Base-by-base conservation (phyloP, 2,113 vertebrate genomes). In the Zosterops lateralis region DNA sequence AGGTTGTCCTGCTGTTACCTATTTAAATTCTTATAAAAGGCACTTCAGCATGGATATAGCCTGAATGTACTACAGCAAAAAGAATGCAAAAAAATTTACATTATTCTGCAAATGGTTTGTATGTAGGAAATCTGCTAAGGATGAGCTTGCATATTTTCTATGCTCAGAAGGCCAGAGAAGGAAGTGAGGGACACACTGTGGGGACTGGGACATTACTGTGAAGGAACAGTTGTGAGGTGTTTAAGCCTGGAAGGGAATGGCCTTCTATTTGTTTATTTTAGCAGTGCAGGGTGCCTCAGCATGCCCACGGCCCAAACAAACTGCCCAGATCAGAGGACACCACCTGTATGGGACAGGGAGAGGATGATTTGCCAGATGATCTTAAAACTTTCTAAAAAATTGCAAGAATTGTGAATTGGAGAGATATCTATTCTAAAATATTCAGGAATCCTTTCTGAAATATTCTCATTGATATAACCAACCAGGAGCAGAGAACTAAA, bases 291-390 rank as follows among this genome's bases (percentile, higher is more conserved):
- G 32, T 6, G 2, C 21, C 56, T 36, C 38, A 36, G 28, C 13
- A 16, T 3, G 14, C 29, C 78, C 29, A 70, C 61, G 81, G 17
- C 16, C 40, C 68, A 68, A 47, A 64, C 10, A 36, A 70, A 32
- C 12, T 12, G 26, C 26, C 24, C 14, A 38, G 11, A 73, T 12
- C 40, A 31, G 51, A 51, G 50, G n/a, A 51, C 15, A 42, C 3
- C 6, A 12, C 4, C 3, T 3, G 10, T 20, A 44, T 0, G 0
- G 17, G 3, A 38, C 29, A n/a, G 22, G 22, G 8, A 1, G 3
- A n/a, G 29, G 10, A n/a, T 62, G 20, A 18, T 38, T 32, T 9
- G 3, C 9, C 14, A 71, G 5, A 32, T 11, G 5, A 8, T 36
- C 19, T 70, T 20, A 50, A 65, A 65, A 13, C 17, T 28, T 68